A percentile compares a stretch with the other conserved stretches of the same genome.
phyloP scores from a whole-genome alignment of 2,888 invertebrate genomes.

The Agrotis segetum region DNA sequence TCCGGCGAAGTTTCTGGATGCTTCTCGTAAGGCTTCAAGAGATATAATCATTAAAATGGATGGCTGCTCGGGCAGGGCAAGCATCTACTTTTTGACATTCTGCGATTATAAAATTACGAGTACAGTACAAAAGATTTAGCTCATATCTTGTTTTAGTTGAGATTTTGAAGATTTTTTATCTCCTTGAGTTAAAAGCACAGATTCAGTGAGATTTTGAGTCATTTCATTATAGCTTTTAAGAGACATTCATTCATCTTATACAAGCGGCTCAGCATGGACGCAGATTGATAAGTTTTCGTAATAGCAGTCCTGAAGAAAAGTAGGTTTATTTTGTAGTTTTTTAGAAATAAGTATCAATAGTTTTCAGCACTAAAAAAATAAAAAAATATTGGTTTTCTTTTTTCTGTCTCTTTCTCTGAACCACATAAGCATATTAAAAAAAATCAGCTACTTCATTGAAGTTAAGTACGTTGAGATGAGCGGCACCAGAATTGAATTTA shows the following conservation, averaged over 20 bases:
- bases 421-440: conserved; percentile 13
- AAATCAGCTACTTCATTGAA: conserved; percentile 5
- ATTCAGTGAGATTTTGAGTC: neutral
- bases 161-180: neutral
- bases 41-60: conserved; percentile 37
- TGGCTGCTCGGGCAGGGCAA: conserved; percentile 18
- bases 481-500: conserved; percentile 55
- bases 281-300: neutral
- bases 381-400: neutral
- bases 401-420: conserved; percentile 2
- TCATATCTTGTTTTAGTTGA: neutral
- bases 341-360: neutral
- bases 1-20: conserved; percentile 38
- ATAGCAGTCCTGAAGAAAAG: neutral
- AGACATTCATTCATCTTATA: neutral
- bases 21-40: conserved; percentile 32
- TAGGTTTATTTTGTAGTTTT: neutral
- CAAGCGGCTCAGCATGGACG: neutral
- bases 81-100: conserved; percentile 8
- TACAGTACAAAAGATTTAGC: neutral
- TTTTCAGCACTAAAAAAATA: too few species aligned
- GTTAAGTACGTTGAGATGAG: conserved; percentile 20
- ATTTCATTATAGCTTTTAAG: neutral
- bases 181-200: neutral
- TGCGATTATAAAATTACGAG: conserved; percentile 6